Evolutionary conservation across 2,888 invertebrate species (phyloP).

Genomic region (Cephus pygmeus): DNA sequence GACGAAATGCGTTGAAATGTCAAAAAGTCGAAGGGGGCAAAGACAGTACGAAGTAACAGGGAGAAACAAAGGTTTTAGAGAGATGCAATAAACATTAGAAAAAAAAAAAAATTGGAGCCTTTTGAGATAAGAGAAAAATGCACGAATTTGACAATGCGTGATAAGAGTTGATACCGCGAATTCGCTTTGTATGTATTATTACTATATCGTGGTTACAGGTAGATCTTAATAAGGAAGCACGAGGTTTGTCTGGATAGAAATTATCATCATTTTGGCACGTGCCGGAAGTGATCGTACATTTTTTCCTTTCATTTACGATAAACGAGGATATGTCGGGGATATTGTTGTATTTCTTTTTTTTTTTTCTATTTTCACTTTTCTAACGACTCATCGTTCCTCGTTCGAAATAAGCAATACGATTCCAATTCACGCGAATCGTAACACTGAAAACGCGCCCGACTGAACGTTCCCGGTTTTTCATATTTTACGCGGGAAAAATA

Average conservation of each 20-base stretch:
- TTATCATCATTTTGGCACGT: constrained; percentile 41
- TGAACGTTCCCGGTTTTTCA: neutral
- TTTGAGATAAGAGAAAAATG: neutral
- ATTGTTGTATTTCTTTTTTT: neutral
- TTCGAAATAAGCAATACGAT: neutral
- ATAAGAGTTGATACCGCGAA: neutral
- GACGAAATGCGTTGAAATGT: neutral
- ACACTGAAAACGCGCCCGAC: neutral
- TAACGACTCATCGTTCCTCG: neutral
- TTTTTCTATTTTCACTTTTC: neutral
- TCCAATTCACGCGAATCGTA: neutral
- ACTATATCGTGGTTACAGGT: neutral
- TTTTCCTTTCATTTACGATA: constrained; percentile 10
- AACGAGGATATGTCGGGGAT: constrained; percentile 31
- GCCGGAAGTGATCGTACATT: constrained; percentile 36
- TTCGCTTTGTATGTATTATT: neutral
- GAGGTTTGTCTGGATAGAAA: neutral
- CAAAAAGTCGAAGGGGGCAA: neutral
- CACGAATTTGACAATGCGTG: constrained; percentile 15
- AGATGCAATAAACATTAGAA: neutral
- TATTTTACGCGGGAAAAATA: neutral
- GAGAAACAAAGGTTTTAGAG: neutral
- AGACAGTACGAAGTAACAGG: neutral
- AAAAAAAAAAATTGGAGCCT: neutral
- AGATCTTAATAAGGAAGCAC: constrained; percentile 3